Base-by-base conservation (phyloP, 1,140 invertebrate species). In the Mesaphorura yosii region DNA sequence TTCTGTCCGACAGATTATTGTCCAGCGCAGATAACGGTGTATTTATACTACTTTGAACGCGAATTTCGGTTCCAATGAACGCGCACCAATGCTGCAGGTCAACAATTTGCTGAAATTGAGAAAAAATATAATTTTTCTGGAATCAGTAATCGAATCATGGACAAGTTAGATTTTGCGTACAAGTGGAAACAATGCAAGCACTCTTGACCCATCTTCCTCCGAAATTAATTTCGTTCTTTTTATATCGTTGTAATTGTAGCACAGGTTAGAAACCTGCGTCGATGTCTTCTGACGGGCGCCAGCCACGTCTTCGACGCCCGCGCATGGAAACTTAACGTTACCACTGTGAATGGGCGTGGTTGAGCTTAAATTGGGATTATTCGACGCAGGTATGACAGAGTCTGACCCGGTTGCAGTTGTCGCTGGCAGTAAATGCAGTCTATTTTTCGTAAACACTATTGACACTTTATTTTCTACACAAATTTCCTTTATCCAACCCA, bases 21-120 rank as follows among this genome's bases (percentile, higher is more conserved):
- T 44, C 22, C 25, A n/a, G 44, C 31, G 10, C 25, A n/a, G n/a
- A n/a, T n/a, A n/a, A n/a, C n/a, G n/a, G n/a, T n/a, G n/a, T n/a
- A n/a, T n/a, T n/a, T n/a, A n/a, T n/a, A n/a, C n/a, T n/a, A n/a
- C n/a, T n/a, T n/a, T n/a, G n/a, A n/a, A n/a, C n/a, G n/a, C n/a
- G n/a, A 3, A 52, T 38, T 27, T 49, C 40, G 14, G 53, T 49
- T 5, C 51, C 58, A 23, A 48, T 19, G 42, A 60, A 57, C 2
- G 58, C 55, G 2, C 54, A 54, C 58, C 58, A 60, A 28, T 57
- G 46, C 47, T 57, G 54, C 17, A 60, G 45, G 14, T 60, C 58
- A 4, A 60, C 58, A 34, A 44, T 51, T 57, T 53, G 55, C 54
- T 57, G 23, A 2, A 52, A 34, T 34, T 34, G 31, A 34, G 10